Percentiles rank a stretch among this genome's conserved stretches.
phyloP scores from a whole-genome alignment of 2,113 vertebrate species.

The Cololabis saira region DNA sequence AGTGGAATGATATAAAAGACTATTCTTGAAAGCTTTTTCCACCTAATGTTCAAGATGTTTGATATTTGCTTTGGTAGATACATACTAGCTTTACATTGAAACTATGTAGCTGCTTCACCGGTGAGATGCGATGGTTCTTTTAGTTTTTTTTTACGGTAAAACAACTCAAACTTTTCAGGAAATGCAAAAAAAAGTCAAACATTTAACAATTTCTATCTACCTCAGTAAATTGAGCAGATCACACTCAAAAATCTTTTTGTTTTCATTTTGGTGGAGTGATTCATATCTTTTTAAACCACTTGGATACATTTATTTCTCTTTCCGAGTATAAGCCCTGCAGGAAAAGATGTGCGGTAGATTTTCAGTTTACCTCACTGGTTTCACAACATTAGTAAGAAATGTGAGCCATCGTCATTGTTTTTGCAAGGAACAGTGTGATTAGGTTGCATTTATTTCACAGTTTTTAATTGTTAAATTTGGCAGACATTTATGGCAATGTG shows the following conservation, averaged over 20 bases:
- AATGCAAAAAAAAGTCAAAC: constrained; percentile 5
- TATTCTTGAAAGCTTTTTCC: too few relatives aligned
- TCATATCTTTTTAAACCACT: constrained; percentile 16
- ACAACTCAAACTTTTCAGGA: constrained; percentile 19
- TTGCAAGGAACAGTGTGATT: constrained; percentile 6
- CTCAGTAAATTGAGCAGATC: constrained; percentile 7
- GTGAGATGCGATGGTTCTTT: too few relatives aligned
- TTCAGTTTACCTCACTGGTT: background rate
- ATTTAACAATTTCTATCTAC: background rate
- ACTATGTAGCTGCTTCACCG: too few relatives aligned
- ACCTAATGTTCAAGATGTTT: too few relatives aligned
- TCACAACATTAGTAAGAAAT: constrained; percentile 7
- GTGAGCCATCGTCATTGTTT: constrained; percentile 10
- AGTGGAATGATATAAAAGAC: background rate
- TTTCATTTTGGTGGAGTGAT: constrained; percentile 12
- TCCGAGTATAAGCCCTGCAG: constrained; percentile 10
- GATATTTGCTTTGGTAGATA: background rate
- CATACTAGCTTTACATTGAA: background rate
- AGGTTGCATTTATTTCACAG: background rate
- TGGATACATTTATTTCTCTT: constrained; percentile 8
- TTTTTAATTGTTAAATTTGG: background rate
- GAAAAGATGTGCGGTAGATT: constrained; percentile 15
- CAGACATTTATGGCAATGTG: background rate
- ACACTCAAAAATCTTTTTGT: constrained; percentile 9
- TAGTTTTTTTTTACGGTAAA: background rate